phyloP scores from a whole-genome alignment of 2,797 vertebrate genomes.

The Heterohyrax brucei region DNA sequence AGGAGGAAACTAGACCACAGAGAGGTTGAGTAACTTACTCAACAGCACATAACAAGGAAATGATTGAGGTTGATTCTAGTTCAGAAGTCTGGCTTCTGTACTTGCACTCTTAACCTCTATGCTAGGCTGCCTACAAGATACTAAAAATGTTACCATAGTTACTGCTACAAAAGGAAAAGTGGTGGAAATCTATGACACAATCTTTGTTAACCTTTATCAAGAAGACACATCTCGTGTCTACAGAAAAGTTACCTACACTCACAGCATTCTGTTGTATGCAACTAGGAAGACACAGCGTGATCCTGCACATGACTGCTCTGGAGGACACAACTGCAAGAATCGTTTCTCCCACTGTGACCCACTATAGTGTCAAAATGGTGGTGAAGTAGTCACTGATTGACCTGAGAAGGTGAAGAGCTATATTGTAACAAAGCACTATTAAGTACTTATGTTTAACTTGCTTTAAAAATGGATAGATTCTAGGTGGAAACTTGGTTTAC shows the following conservation, averaged over 20 bases:
- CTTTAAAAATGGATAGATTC: not conserved
- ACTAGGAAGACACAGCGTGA: not conserved
- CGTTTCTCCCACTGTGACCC: not conserved
- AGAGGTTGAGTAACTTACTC: constrained; percentile 15
- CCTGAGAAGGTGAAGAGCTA: not conserved
- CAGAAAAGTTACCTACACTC: not conserved
- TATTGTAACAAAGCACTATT: not conserved
- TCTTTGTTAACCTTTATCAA: not conserved
- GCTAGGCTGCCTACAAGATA: not conserved
- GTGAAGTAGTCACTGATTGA: not conserved
- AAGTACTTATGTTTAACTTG: not conserved
- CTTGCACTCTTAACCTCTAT: not conserved
- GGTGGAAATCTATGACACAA: not conserved
- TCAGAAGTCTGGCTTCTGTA: not conserved
- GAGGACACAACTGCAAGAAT: not conserved
- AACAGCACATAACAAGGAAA: constrained; percentile 17
- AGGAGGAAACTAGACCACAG: constrained; percentile 4
- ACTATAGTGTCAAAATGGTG: not conserved
- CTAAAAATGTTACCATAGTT: not conserved
- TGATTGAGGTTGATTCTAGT: not conserved
- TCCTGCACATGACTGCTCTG: not conserved
- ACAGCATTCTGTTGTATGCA: not conserved
- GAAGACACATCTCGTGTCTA: not conserved
- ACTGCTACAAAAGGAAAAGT: not conserved
- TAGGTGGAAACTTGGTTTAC: not conserved